Evolutionary conservation across 2,888 invertebrate genomes (phyloP), one percentile per base, ranked within the genome.

Genomic region (Hypomecis atomaria): DNA sequence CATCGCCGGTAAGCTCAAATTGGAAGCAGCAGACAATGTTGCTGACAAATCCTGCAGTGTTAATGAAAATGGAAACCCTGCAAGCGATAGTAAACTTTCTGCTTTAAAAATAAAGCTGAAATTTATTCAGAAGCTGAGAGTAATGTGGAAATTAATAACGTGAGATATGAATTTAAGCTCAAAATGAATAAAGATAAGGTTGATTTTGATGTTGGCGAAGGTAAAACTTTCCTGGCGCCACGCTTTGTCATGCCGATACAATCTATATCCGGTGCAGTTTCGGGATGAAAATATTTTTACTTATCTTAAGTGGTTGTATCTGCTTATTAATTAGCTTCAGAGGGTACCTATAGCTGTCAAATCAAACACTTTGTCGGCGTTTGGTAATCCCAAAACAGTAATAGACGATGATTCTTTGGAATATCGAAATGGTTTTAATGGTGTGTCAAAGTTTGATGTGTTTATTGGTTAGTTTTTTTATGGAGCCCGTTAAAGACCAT

Each of bases 291-390:
- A 91, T 90, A 91, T 92, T 92, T 90, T 89, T 87, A 90, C 89
- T 91, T 91, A 92, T 92, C 92, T 90, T 90, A 92, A 92, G 92
- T 92, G 92, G 90, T 87, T 92, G 91, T 91, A 92, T 92, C 92
- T 92, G 91, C 85, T 92, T 91, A 92, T 92, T 92, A 92, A 92
- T 92, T 92, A 92, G 86, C 83, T 85, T 85, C 84, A 79, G 85
- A 83, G 81, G 86, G 87, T 86, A 87, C 81, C 85, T 86, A 77
- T 85, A 85, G 89, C 92, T 90, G 92, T 91, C 92, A 90, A 86
- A 90, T 84, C 82, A 84, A 86, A 89, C 89, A 88, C 92, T 91
- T 90, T 91, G 91, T 86, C 90, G 91, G 91, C 79, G 66, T 72
- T 72, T 62, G 70, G 71, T 72, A 78, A 79, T 78, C 56, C 43